A percentile compares a stretch with the other conserved stretches of the same genome.
Evolutionary conservation across 1,140 invertebrate species (phyloP).

Genomic region (Grapholita molesta): DNA sequence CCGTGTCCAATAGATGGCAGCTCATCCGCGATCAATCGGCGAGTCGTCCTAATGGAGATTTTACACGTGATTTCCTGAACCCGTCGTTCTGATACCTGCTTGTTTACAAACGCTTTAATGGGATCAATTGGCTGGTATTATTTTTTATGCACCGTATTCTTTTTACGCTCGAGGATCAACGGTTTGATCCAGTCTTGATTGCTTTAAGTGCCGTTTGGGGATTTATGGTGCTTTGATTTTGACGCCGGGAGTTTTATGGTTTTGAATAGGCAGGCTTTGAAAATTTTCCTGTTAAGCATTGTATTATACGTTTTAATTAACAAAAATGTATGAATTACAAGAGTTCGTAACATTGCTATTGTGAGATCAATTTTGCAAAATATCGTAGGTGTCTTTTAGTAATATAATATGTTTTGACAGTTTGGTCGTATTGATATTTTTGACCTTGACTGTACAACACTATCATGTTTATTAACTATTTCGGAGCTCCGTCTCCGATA

Average conservation of each 20-base stretch:
- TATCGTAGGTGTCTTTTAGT: no score
- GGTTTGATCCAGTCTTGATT: constrained; percentile 16
- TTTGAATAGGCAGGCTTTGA: not conserved
- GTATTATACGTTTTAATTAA: no score
- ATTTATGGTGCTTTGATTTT: not conserved
- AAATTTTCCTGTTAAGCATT: not conserved
- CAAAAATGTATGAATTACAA: no score
- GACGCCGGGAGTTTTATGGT: not conserved
- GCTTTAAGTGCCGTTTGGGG: not conserved
- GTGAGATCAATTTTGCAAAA: no score
- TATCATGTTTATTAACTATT: no score
- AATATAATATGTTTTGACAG: no score
- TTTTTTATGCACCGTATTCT: not conserved
- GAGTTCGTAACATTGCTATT: no score
- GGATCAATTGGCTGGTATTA: constrained; percentile 22
- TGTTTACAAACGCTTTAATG: constrained; percentile 43
- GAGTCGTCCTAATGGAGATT: constrained; percentile 69
- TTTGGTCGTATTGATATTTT: no score
- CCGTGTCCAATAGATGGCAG: constrained; percentile 68
- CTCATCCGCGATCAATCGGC: constrained; percentile 66
- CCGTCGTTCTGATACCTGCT: constrained; percentile 36
- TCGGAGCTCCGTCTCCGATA: not conserved
- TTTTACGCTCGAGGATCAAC: not conserved
- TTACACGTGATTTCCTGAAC: constrained; percentile 69
- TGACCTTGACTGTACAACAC: no score